phyloP scores from a whole-genome alignment of 2,113 vertebrate genomes.

The Nycticorax nycticorax region DNA sequence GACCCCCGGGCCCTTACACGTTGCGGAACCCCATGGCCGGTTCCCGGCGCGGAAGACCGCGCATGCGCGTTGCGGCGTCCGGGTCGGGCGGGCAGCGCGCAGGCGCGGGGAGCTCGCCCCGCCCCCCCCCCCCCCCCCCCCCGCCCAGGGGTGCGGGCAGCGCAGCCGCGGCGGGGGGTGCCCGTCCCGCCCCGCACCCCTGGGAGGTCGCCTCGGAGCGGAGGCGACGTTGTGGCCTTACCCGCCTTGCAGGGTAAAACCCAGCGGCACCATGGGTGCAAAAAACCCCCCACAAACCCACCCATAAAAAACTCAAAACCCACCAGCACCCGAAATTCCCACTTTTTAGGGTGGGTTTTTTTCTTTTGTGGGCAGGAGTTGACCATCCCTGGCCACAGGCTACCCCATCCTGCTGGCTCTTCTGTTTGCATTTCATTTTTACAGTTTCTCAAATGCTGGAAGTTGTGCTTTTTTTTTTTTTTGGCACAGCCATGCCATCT shows the following conservation, averaged over 20 bases:
- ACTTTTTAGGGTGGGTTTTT: no score
- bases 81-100: background rate
- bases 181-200: background rate
- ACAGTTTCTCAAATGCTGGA: no score
- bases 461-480: no score
- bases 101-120: fast-evolving
- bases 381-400: no score
- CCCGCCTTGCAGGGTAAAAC: no score
- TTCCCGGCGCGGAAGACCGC: fast-evolving
- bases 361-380: no score
- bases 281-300: no score
- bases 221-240: background rate
- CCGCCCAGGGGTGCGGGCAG: no score
- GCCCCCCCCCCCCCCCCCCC: background rate
- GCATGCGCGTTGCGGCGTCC: background rate
- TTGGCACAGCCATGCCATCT: no score
- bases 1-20: background rate
- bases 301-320: background rate
- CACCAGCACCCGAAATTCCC: no score
- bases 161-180: no score
- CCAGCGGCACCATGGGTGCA: background rate
- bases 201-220: background rate
- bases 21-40: background rate
- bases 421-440: background rate
- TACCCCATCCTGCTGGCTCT: no score